Evolutionary conservation across 2,797 vertebrate genomes (phyloP).

Genomic region (Sternotherus odoratus): DNA sequence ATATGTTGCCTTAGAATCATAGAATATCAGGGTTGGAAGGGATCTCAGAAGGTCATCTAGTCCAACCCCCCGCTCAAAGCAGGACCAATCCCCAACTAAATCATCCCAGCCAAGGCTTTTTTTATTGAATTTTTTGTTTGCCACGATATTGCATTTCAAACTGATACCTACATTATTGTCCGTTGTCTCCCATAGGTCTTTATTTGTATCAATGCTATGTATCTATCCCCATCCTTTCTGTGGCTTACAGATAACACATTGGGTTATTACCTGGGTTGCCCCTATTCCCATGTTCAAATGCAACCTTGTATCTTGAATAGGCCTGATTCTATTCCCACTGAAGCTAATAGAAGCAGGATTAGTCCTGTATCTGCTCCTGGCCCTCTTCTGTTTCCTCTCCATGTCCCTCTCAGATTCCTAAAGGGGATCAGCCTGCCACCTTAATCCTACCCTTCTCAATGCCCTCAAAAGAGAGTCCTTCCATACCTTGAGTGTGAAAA

Average conservation of each 20-base stretch:
- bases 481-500: too few species aligned
- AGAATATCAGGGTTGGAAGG: too few species aligned
- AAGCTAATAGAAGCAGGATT: background rate
- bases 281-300: background rate
- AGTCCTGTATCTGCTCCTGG: too few species aligned
- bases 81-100: too few species aligned
- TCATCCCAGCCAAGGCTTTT: too few species aligned
- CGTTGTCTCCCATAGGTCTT: accelerated
- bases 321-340: background rate
- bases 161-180: background rate
- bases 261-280: background rate
- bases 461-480: too few species aligned
- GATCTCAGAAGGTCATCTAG: too few species aligned
- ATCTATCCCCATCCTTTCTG: background rate
- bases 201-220: background rate
- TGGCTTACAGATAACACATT: background rate
- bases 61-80: too few species aligned
- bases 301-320: background rate
- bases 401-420: too few species aligned
- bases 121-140: accelerated
- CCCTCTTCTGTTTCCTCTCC: too few species aligned
- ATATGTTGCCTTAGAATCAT: background rate
- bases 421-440: too few species aligned
- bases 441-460: too few species aligned
- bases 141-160: background rate